Base-by-base conservation (phyloP, 2,888 invertebrate species). In the Epinotia brunnichana region DNA sequence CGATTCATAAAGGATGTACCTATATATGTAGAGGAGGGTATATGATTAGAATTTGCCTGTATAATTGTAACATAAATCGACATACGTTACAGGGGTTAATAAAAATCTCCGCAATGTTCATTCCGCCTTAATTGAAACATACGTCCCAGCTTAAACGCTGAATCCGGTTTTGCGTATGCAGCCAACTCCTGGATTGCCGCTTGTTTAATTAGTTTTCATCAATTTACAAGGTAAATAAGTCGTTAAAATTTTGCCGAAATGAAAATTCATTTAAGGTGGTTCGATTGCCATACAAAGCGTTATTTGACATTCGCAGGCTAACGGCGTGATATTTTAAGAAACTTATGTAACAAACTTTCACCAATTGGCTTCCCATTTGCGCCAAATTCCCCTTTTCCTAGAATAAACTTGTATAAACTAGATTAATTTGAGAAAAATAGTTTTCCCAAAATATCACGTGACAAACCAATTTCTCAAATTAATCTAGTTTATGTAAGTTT, bases 51-150 rank as follows among this genome's bases (percentile, higher is more conserved):
- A 57, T 67, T 29, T 57, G 15, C 11, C 13, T 19, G 44, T 41
- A 67, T 67, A 67, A 67, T 67, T 59, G 19, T 68, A 5, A 59
- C 11, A 59, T 48, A 76, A 78, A 75, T 71, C 74, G 73, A 73
- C 74, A 77, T 70, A 75, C 74, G 76, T 76, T 76, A 76, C 75
- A 73, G 75, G 75, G 77, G 76, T 70, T 59, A 59, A 29, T 54
- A 69, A 70, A 79, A 85, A 81, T 83, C 78, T 76, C 80, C 75
- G 71, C 75, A 76, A 79, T 76, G 76, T 79, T 81, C 78, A 78
- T 82, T 82, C 76, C 11, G 77, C 82, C 80, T 82, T 84, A 86
- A 87, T 85, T 85, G 81, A 83, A 85, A 83, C 84, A 80, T 78
- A 81, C 79, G 77, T 81, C 80, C 78, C 78, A 76, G 82, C 80